phyloP scores from a whole-genome alignment of 2,888 invertebrate species.

The Gryllus longicercus region DNA sequence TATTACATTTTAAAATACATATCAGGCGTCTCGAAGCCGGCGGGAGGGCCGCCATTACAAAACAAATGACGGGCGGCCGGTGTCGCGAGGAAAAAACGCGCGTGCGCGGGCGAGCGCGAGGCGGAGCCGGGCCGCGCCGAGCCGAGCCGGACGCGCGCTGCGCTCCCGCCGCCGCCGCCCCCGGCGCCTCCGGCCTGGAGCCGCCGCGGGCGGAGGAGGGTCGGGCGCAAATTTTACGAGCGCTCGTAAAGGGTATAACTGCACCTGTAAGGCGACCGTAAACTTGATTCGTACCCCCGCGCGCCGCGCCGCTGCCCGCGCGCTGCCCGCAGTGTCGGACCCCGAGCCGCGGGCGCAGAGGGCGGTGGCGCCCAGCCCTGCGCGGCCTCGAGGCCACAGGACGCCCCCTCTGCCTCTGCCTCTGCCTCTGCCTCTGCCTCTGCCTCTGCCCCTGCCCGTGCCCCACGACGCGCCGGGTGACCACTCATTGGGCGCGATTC shows the following conservation, averaged over 20 bases:
- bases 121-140: slow-evolving; percentile 4
- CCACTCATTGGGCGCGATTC: too few species aligned
- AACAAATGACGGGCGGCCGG: neutral
- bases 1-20: slow-evolving; percentile 8
- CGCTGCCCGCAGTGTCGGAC: neutral
- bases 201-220: neutral
- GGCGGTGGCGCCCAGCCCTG: neutral
- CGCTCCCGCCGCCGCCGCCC: slow-evolving; percentile 33
- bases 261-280: slow-evolving; percentile 35
- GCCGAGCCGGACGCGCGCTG: slow-evolving; percentile 37
- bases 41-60: slow-evolving; percentile 4
- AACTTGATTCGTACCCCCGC: slow-evolving; percentile 28
- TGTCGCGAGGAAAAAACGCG: neutral
- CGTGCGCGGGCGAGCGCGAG: neutral
- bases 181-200: slow-evolving; percentile 22
- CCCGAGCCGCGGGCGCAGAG: neutral
- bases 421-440: too few species aligned
- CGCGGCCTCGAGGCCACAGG: neutral
- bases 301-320: neutral
- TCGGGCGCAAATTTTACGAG: slow-evolving; percentile 34
- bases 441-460: too few species aligned
- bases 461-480: too few species aligned
- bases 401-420: too few species aligned
- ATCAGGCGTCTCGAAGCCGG: neutral
- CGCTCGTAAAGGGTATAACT: slow-evolving; percentile 35